Base-by-base conservation (phyloP, 2,797 vertebrate species). In the Heliangelus exortis region DNA sequence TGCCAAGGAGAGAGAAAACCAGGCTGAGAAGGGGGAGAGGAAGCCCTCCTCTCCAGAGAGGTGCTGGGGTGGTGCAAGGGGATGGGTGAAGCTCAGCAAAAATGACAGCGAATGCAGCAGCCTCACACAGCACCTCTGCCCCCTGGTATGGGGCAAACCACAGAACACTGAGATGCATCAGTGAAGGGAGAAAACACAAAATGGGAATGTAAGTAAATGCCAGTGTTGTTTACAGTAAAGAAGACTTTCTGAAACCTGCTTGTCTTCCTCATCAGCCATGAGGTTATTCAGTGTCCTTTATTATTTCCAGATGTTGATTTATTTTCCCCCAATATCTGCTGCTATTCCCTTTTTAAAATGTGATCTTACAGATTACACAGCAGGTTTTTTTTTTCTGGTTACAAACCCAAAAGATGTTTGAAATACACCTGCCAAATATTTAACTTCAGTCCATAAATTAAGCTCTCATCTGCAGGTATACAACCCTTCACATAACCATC, bases 241-340 rank as follows among this genome's bases (percentile, higher is more conserved):
- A 80, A 34, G 15, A 33, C 21, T 7, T 65, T 81, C 53, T 84
- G 62, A 69, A 93, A 51, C 31, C 55, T 63, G 43, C 25, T 62
- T 83, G 62, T 66, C 25, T 51, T 86, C 78, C 84, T 75, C 26
- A 2, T 53, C 86, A 72, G 71, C 58, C 83, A 54, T 26, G 2
- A 66, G 66, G 33, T 21, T 91, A 87, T 84, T 76, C 47, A 22
- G 18, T 5, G 1, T 55, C 55, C 21, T 77, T 66, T 57, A 95
- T 84, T 66, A 57, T 50, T 92, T 82, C 82, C 89, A 95, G 90
- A 93, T 94, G 93, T 48, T 23, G 31, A 19, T 50, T 21, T 1
- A 0, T 15, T 16, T 28, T 6, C 29, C 15, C 7, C 33, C 28
- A 29, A 23, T 0, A 7, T 58, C 87, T 92, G 61, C 55, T 89